A percentile compares a stretch with the other conserved stretches of the same genome.
Conservation (phyloP, 2,888 invertebrate species). For the Tortricodes alternella region DNA sequence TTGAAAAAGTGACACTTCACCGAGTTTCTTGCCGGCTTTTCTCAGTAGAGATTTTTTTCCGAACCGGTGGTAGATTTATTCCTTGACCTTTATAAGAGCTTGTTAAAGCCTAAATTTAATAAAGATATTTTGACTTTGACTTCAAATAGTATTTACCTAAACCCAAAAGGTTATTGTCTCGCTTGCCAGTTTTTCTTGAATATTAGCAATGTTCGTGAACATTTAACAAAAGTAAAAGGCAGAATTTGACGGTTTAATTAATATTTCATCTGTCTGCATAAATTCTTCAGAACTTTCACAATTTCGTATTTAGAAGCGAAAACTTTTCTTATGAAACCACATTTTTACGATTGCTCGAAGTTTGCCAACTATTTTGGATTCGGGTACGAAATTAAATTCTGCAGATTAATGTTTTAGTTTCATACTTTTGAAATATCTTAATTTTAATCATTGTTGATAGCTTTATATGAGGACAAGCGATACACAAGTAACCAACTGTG, state of each 20-base stretch:
- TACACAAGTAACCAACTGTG: too few species aligned
- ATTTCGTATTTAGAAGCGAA: conserved; percentile 23
- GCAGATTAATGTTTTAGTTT: background rate
- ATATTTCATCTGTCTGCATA: conserved; percentile 18
- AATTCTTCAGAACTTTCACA: conserved; percentile 25
- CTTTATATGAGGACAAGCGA: too few species aligned
- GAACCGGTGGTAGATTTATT: too few species aligned
- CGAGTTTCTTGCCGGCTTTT: too few species aligned
- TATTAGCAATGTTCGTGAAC: background rate
- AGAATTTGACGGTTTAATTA: conserved; percentile 16
- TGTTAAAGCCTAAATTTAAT: too few species aligned
- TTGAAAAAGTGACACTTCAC: too few species aligned
- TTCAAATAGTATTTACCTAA: too few species aligned
- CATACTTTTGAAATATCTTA: background rate
- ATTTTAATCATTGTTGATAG: too few species aligned
- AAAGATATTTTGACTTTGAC: too few species aligned
- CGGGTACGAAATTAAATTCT: conserved; percentile 20
- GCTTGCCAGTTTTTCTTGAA: background rate
- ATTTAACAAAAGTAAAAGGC: background rate
- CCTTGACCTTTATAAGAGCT: too few species aligned
- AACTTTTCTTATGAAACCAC: conserved; percentile 20
- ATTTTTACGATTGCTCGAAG: conserved; percentile 20
- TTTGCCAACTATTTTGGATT: conserved; percentile 23
- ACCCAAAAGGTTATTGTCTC: too few species aligned
- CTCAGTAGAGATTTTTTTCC: too few species aligned